These are phyloP conservation scores for Cataglyphis livida DNA, from an alignment of 2,888 invertebrate genomes.

Conservation along the genomic window DNA sequence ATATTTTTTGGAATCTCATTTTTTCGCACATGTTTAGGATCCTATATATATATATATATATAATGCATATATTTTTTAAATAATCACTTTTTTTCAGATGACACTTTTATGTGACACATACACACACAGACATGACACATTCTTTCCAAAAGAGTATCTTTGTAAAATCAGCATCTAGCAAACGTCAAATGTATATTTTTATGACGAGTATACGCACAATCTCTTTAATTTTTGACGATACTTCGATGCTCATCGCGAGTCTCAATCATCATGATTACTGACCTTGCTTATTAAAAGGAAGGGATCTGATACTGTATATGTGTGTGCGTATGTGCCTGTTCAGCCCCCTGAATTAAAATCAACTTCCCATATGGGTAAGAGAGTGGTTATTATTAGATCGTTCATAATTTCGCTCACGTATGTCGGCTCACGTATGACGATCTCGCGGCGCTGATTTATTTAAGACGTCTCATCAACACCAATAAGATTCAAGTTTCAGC, in stretches of 20 bases:
- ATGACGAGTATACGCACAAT: neutral
- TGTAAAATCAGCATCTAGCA: neutral
- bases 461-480: slow-evolving; percentile 23
- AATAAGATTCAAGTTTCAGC: slow-evolving; percentile 8
- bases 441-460: slow-evolving; percentile 56
- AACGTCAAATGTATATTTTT: slow-evolving; percentile 4
- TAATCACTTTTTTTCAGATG: neutral
- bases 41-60: neutral
- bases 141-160: neutral
- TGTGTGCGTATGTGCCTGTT: slow-evolving; percentile 1
- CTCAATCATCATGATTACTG: slow-evolving; percentile 72
- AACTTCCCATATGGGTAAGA: slow-evolving; percentile 75
- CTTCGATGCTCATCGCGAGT: slow-evolving; percentile 63
- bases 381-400: slow-evolving; percentile 80
- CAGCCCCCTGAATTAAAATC: slow-evolving; percentile 75
- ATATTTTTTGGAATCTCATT: neutral
- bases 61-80: neutral
- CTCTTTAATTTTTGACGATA: slow-evolving; percentile 41
- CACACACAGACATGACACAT: neutral
- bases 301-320: slow-evolving; percentile 49
- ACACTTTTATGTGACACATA: neutral
- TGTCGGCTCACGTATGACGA: slow-evolving; percentile 56
- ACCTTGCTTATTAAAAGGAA: slow-evolving; percentile 71
- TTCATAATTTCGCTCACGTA: slow-evolving; percentile 81
- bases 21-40: neutral